These are phyloP conservation scores for Sympetrum striolatum DNA, from an alignment of 2,888 invertebrate genomes.

Conservation along the genomic window DNA sequence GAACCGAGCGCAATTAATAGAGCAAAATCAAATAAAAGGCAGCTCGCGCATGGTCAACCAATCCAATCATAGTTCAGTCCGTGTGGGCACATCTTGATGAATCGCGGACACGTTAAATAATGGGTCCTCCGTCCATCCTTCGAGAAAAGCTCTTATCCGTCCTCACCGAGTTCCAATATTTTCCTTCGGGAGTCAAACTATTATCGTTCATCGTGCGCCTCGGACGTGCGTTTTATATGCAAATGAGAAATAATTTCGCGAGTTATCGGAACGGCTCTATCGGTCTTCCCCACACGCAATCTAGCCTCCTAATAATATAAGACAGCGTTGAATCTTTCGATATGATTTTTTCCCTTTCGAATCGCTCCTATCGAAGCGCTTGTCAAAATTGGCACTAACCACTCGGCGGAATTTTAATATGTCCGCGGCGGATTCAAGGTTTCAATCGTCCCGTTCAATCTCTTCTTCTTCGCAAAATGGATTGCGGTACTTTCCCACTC, in stretches of 20 bases:
- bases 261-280: not conserved
- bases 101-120: no score
- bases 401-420: slow-evolving; percentile 33
- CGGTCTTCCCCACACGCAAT: not conserved
- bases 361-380: not conserved
- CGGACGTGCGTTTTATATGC: slow-evolving; percentile 13
- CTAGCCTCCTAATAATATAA: not conserved
- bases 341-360: not conserved
- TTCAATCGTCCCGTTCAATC: slow-evolving; percentile 26
- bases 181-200: not conserved
- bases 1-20: no score
- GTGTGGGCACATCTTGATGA: no score
- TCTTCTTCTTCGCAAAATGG: not conserved
- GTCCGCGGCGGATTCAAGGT: slow-evolving; percentile 9
- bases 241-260: slow-evolving; percentile 20
- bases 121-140: not conserved
- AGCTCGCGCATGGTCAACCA: no score
- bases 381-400: slow-evolving; percentile 30
- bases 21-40: no score
- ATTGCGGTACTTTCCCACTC: slow-evolving; percentile 21
- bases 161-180: not conserved
- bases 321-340: not conserved
- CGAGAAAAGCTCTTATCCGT: not conserved
- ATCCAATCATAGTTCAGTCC: no score
- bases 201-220: not conserved